Evolutionary conservation across 2,113 vertebrate species (phyloP).

Genomic region (Trematocara zebra): DNA sequence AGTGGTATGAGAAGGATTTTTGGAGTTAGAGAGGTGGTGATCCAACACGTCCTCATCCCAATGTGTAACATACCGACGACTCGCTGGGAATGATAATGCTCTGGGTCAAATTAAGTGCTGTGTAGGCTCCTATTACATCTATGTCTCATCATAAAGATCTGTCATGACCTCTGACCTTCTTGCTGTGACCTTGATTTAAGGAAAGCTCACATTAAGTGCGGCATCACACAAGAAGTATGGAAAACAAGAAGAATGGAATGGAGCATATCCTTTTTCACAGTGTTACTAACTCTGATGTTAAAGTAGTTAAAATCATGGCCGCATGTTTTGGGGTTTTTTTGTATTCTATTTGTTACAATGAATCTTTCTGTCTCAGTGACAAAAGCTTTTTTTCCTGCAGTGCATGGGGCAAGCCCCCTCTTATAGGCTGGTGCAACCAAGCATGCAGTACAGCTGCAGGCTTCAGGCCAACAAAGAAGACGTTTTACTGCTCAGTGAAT

Average conservation of each 20-base stretch:
- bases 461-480: conserved; percentile 21
- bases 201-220: neutral
- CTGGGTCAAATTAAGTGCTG: conserved; percentile 22
- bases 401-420: neutral
- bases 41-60: too few relatives aligned
- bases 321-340: neutral
- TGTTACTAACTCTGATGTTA: neutral
- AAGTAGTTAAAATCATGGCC: conserved; percentile 26
- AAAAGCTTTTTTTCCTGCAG: neutral
- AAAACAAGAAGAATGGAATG: neutral
- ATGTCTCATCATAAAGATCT: neutral
- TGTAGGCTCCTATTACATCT: neutral
- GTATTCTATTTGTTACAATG: neutral
- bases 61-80: too few relatives aligned
- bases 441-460: conserved; percentile 36
- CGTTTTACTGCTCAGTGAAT: conserved; percentile 27
- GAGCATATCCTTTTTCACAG: neutral
- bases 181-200: neutral
- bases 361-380: conserved; percentile 8
- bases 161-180: conserved; percentile 5
- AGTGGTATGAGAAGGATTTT: too few relatives aligned
- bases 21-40: too few relatives aligned
- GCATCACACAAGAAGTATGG: neutral
- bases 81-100: too few relatives aligned
- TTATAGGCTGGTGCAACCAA: conserved; percentile 24